A percentile compares a stretch with the other conserved stretches of the same genome.
Evolutionary conservation across 2,113 vertebrate genomes (phyloP).

Genomic region (Thamnophis sirtalis): DNA sequence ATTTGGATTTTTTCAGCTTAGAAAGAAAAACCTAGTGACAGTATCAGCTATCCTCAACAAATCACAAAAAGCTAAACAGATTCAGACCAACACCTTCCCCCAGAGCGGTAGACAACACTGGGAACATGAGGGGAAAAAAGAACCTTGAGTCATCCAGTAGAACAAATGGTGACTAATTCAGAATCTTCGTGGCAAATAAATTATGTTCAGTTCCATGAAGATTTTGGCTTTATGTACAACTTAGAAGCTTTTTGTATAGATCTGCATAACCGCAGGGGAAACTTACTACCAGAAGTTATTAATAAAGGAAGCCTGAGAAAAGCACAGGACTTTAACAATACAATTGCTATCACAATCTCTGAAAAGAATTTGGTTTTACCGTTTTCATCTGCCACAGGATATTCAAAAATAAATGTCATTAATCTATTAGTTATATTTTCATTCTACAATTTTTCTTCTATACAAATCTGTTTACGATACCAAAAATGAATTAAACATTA

Average conservation of each 20-base stretch:
- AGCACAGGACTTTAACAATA: neutral
- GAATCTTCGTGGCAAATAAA: neutral
- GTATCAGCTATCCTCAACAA: neutral
- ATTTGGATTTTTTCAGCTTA: neutral
- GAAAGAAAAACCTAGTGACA: neutral
- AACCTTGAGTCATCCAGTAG: neutral
- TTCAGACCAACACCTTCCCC: neutral
- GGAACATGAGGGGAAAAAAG: neutral
- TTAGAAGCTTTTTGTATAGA: neutral
- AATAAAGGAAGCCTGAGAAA: neutral
- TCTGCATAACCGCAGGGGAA: neutral
- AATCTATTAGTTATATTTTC: neutral
- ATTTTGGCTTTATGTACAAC: neutral
- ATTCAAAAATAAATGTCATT: neutral
- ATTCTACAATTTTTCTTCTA: neutral
- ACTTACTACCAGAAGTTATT: neutral
- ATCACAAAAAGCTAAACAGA: neutral
- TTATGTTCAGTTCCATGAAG: neutral
- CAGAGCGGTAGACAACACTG: neutral
- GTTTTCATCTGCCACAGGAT: neutral
- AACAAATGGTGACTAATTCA: neutral
- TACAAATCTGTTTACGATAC: neutral
- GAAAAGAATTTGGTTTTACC: neutral
- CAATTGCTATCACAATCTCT: neutral
- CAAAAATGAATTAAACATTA: neutral